Evolutionary conservation across 2,888 invertebrate genomes (phyloP).

Genomic region (Meloe dianella): DNA sequence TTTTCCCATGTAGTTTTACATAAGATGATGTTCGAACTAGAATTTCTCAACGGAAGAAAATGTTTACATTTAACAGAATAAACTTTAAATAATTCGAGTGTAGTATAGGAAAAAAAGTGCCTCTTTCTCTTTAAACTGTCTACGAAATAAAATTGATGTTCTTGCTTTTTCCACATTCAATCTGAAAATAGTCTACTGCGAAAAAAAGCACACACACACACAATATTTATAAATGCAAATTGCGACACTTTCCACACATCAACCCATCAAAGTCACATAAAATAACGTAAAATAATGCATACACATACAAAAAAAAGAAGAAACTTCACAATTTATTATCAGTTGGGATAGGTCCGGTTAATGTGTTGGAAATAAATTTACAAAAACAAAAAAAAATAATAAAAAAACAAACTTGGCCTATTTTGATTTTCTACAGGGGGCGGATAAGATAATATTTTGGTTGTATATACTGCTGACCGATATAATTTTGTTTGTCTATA

Average conservation of each 20-base stretch:
- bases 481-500: constrained; percentile 41
- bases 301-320: not conserved
- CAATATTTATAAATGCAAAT: not conserved
- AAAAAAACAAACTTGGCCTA: constrained; percentile 48
- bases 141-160: constrained; percentile 4
- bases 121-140: not conserved
- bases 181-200: not conserved
- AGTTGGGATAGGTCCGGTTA: constrained; percentile 42
- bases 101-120: not conserved
- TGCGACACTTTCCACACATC: constrained; percentile 34
- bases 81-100: not conserved
- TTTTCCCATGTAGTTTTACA: not conserved
- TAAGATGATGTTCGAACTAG: not conserved
- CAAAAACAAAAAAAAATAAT: not conserved
- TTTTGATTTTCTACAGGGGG: constrained; percentile 45
- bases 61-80: constrained; percentile 23
- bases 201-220: not conserved
- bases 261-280: constrained; percentile 39
- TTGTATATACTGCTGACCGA: constrained; percentile 37
- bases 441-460: constrained; percentile 40
- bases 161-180: not conserved
- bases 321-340: not conserved
- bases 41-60: constrained; percentile 26
- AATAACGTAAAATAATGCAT: constrained; percentile 8
- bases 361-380: not conserved